Evolutionary conservation across 2,888 invertebrate genomes (phyloP).

Genomic region (Drosophila greeni): DNA sequence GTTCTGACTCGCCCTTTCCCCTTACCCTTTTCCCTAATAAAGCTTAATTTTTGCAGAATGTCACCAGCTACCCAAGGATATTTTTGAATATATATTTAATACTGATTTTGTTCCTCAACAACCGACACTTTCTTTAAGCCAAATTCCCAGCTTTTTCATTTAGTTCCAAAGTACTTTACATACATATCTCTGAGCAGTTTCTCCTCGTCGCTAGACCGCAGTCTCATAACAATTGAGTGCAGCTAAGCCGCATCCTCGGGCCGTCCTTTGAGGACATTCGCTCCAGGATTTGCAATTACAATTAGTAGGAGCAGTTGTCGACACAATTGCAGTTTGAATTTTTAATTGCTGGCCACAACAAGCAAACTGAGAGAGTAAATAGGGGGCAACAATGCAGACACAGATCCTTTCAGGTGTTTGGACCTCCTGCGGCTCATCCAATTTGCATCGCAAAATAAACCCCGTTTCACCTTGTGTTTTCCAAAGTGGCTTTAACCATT

Average conservation of each 20-base stretch:
- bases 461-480: background rate
- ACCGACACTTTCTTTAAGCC: background rate
- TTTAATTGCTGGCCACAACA: conserved; percentile 43
- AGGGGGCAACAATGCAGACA: conserved; percentile 11
- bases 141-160: conserved; percentile 2
- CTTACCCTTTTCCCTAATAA: conserved; percentile 1
- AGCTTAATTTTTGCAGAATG: conserved; percentile 1
- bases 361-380: conserved; percentile 15
- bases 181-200: conserved; percentile 6
- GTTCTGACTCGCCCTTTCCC: background rate
- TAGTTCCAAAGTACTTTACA: background rate
- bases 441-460: conserved; percentile 36
- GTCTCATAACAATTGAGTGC: conserved; percentile 30
- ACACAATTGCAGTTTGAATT: conserved; percentile 33
- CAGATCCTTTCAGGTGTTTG: conserved; percentile 20
- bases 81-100: background rate
- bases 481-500: conserved; percentile 12
- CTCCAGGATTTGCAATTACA: conserved; percentile 33
- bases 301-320: conserved; percentile 5
- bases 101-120: no score
- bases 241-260: conserved; percentile 21
- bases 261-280: conserved; percentile 25
- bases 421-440: conserved; percentile 30
- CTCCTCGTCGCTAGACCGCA: conserved; percentile 23
- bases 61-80: no score